Evolutionary conservation across 2,888 invertebrate species (phyloP).

Genomic region (Athripsodes cinereus): DNA sequence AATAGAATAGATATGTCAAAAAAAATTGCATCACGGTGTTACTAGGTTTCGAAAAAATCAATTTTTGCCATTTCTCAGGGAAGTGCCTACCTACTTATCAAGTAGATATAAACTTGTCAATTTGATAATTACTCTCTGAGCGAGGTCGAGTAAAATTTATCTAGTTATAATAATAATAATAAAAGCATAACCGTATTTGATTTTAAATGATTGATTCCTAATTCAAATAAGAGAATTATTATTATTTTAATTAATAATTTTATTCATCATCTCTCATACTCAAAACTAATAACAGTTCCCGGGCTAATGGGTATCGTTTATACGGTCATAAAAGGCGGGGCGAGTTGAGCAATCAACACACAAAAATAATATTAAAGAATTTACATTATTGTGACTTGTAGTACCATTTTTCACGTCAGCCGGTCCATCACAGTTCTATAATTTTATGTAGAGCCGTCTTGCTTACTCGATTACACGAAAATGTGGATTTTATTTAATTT

Average conservation of each 20-base stretch:
- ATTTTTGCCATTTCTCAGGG: no score
- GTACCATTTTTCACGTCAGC: neutral
- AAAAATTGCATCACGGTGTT: no score
- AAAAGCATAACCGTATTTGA: neutral
- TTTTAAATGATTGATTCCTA: conserved; percentile 1
- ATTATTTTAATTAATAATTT: neutral
- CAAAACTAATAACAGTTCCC: neutral
- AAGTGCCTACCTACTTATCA: no score
- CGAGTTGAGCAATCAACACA: neutral
- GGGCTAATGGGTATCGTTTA: neutral
- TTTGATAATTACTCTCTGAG: no score
- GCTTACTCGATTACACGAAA: no score
- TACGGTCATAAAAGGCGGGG: conserved; percentile 1
- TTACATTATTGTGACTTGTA: neutral
- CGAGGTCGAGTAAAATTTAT: no score
- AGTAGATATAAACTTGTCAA: no score
- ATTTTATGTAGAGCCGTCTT: no score
- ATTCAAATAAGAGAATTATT: neutral
- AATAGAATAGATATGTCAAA: no score
- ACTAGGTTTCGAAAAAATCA: no score
- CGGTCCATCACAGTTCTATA: neutral
- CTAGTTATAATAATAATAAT: neutral
- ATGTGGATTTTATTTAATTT: no score
- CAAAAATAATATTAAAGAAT: neutral
- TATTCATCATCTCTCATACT: neutral